Base-by-base conservation (phyloP, 2,888 invertebrate species). In the Orthosia cruda region DNA sequence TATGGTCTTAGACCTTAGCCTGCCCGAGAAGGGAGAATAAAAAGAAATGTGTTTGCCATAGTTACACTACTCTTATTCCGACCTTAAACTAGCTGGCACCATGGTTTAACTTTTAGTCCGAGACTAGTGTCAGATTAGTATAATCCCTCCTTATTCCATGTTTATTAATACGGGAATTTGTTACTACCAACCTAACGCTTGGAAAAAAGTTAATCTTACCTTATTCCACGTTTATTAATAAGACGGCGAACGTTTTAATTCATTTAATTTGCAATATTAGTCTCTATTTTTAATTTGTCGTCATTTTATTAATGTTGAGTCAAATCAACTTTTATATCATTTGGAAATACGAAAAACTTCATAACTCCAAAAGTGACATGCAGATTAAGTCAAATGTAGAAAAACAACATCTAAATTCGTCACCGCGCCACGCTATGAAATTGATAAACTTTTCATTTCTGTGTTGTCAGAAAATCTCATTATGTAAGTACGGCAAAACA, bases 391-490 rank as follows among this genome's bases (percentile, higher is more conserved):
- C 32, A 20, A 45, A 63, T 61, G 26, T 58, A 71, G 26, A 58
- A 75, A 83, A 76, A 67, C 68, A 72, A 58, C 70, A 52, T 32
- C 52, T 75, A 59, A 83, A 77, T 70, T 70, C n/a, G 47, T 72
- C 59, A 66, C 66, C 49, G 54, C 57, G n/a, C 26, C 69, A 32
- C 45, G 45, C 32, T 68, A 59, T 59, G 74, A 66, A 82, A 77
- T 77, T 83, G 70, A 85, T 78, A 78, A 85, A 85, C 74, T 85
- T 85, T 68, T 81, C 70, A 50, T 76, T 62, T 72, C 32, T 50
- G 50, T 67, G 62, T 49, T 64, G 61, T 52, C 64, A 73, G 72
- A 77, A 77, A 81, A 80, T 73, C 64, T 69, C 69, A 69, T 85
- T 80, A 69, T n/a, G n/a, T 73, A 73, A 23, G 20, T 40, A 65